Conservation (phyloP, 2,888 invertebrate species). For the Agrochola litura region DNA sequence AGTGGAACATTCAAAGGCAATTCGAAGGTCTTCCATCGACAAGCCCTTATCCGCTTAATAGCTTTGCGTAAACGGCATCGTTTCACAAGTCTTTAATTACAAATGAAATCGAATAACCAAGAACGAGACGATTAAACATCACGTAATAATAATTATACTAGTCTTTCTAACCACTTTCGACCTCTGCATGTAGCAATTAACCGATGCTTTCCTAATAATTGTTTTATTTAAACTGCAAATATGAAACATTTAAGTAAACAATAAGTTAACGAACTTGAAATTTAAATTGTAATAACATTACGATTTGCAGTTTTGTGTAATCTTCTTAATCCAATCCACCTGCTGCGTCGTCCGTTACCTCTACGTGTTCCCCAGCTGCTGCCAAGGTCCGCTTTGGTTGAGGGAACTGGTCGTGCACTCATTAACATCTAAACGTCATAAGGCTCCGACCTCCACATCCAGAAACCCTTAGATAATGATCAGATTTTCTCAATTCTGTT, state of each 20-base stretch:
- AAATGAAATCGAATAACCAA: slow-evolving; percentile 66
- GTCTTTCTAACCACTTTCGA: slow-evolving; percentile 61
- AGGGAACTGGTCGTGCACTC: slow-evolving; percentile 18
- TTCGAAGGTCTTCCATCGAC: slow-evolving; percentile 65
- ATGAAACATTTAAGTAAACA: neutral
- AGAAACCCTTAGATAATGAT: neutral
- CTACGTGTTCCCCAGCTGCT: slow-evolving; percentile 10
- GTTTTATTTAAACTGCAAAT: slow-evolving; percentile 33
- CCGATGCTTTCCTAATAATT: slow-evolving; percentile 35
- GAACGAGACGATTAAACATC: slow-evolving; percentile 55
- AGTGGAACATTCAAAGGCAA: slow-evolving; percentile 32
- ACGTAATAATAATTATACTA: slow-evolving; percentile 57
- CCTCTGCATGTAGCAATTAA: slow-evolving; percentile 29
- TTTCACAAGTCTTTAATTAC: slow-evolving; percentile 70
- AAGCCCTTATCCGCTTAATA: slow-evolving; percentile 73
- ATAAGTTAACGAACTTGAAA: neutral
- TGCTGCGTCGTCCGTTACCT: neutral
- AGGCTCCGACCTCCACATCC: slow-evolving; percentile 1
- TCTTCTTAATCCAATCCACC: neutral
- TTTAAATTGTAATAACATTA: neutral
- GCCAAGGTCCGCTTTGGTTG: slow-evolving; percentile 22
- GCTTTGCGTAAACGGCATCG: slow-evolving; percentile 71
- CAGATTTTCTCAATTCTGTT: neutral
- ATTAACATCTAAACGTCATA: slow-evolving; percentile 23
- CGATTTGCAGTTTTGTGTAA: neutral